These are phyloP conservation scores for Merops nubicus DNA, from an alignment of 2,113 vertebrate genomes.

Conservation along the genomic window DNA sequence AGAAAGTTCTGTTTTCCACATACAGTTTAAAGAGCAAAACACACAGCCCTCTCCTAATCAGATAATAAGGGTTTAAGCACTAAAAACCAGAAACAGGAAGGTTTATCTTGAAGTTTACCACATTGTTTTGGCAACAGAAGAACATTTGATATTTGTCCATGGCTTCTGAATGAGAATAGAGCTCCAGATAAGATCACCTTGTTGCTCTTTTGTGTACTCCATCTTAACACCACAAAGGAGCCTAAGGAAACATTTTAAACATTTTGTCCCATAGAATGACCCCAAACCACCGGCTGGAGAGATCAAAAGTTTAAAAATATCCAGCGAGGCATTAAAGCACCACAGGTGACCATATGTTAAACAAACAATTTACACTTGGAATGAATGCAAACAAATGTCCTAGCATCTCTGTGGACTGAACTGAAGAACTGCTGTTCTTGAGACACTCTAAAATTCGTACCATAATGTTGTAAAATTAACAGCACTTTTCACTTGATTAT, in stretches of 20 bases:
- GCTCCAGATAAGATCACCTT: slow-evolving; percentile 72
- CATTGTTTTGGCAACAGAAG: slow-evolving; percentile 63
- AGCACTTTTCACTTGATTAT: slow-evolving; percentile 54
- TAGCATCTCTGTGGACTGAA: slow-evolving; percentile 27
- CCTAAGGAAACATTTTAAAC: slow-evolving; percentile 68
- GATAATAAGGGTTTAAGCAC: neutral
- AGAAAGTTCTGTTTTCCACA: neutral
- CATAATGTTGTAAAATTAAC: slow-evolving; percentile 23
- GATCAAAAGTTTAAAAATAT: slow-evolving; percentile 71
- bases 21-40: neutral
- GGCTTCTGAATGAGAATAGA: slow-evolving; percentile 55
- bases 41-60: neutral
- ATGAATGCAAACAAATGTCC: slow-evolving; percentile 55
- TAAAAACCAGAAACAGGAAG: slow-evolving; percentile 34
- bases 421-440: neutral
- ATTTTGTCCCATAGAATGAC: slow-evolving; percentile 74
- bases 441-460: slow-evolving; percentile 1
- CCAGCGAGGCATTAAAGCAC: slow-evolving; percentile 48
- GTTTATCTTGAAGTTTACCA: slow-evolving; percentile 19
- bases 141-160: slow-evolving; percentile 60
- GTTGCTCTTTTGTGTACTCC: slow-evolving; percentile 67
- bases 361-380: slow-evolving; percentile 64
- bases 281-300: slow-evolving; percentile 39
- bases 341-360: slow-evolving; percentile 60
- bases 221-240: slow-evolving; percentile 74